phyloP scores from a whole-genome alignment of 2,888 invertebrate genomes.

The Ophion ventricosus region DNA sequence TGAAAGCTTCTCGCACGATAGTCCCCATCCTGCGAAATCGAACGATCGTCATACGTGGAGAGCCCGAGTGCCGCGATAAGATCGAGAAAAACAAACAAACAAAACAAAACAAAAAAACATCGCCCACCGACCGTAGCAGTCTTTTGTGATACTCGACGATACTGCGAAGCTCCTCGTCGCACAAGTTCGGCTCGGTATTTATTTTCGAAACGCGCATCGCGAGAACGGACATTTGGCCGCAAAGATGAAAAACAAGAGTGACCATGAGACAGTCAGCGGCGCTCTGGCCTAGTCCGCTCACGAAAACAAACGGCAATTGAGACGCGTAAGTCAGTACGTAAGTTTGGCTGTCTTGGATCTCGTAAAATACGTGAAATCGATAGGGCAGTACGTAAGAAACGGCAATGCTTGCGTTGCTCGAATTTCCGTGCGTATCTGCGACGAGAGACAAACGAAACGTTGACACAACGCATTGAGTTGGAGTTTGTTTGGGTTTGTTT shows the following conservation, averaged over 20 bases:
- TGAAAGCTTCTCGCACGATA: conserved; percentile 67
- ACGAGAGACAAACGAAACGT: background rate
- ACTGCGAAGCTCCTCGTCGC: conserved; percentile 65
- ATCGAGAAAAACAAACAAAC: conserved; percentile 3
- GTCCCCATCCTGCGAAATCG: conserved; percentile 60
- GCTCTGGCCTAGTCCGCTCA: conserved; percentile 73
- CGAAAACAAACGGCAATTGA: conserved; percentile 74
- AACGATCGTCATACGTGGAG: no score
- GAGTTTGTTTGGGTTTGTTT: no score
- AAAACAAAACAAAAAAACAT: background rate
- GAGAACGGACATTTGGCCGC: conserved; percentile 74
- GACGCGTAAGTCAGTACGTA: conserved; percentile 73
- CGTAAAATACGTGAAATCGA: conserved; percentile 74
- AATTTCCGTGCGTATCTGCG: conserved; percentile 23
- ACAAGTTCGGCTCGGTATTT: conserved; percentile 58
- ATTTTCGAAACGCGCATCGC: conserved; percentile 71
- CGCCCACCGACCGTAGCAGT: conserved; percentile 69
- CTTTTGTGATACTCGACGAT: conserved; percentile 71
- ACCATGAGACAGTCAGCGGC: conserved; percentile 75
- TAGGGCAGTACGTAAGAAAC: conserved; percentile 73
- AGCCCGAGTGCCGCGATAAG: no score
- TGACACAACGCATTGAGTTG: no score
- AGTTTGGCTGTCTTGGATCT: conserved; percentile 70
- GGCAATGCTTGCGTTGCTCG: conserved; percentile 49
- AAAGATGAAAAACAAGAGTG: conserved; percentile 75